Base-by-base conservation (phyloP, 1,140 invertebrate species). In the Probaryconus sp. region DNA sequence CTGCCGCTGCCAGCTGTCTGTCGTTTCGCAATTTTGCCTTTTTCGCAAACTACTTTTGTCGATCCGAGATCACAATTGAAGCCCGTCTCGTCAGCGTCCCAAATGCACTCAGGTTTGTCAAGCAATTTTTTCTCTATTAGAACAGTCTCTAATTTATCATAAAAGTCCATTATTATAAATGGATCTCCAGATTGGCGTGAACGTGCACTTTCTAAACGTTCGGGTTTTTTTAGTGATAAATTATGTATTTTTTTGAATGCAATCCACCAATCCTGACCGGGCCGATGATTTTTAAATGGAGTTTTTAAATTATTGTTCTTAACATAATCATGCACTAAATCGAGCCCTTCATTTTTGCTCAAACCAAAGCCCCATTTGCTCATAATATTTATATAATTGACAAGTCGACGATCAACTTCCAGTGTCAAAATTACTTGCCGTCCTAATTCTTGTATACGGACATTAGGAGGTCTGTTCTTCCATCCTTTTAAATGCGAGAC, bases 111-210 rank as follows among this genome's bases (percentile, higher is more conserved):
- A 2, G 11, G 35, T 17, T 38, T 38, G 11, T 38, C 35, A 14
- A 16, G 9, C 16, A 38, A 38, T 3, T 38, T 3, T 13, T 4
- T 14, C 4, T 38, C 13, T 38, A 4, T 5, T 17, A 38, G n/a
- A 4, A 16, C 16, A 4, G 13, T 9, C 10, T 38, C 16, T 9
- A 38, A 9, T 38, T 38, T 38, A 16, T 38, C 35, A 14, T 38
- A 38, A 38, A 38, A 38, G 10, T 38, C 35, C 35, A 38, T 38
- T 5, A 38, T 10, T 3, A 38, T 38, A 16, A 38, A 38, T 38
- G 13, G 11, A 16, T 38, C 35, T 14, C 11, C 16, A 9, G 11
- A 2, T 38, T 38, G 35, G 2, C 11, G 2, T 38, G 35, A 14
- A 4, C 35, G 35, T 16, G 35, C 2, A 38, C 35, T 13, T 14